phyloP scores from a whole-genome alignment of 2,113 vertebrate species.

The Rattus rattus region DNA sequence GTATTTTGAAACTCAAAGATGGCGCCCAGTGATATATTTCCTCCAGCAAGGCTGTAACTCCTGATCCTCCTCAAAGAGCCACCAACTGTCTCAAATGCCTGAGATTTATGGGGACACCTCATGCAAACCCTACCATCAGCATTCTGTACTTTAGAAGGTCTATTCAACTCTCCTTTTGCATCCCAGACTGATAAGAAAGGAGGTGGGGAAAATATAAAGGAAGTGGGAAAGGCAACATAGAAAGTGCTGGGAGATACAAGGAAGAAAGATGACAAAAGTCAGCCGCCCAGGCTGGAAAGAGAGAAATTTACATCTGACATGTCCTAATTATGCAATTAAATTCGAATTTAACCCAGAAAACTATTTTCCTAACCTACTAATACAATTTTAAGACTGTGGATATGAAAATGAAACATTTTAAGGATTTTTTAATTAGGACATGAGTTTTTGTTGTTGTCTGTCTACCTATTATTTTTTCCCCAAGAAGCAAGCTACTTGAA shows the following conservation, averaged over 20 bases:
- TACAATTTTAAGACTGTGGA: slow-evolving; percentile 25
- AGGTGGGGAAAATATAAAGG: background rate
- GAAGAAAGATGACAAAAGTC: background rate
- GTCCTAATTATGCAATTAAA: slow-evolving; percentile 58
- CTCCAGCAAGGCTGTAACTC: background rate
- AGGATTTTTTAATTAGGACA: slow-evolving; percentile 59
- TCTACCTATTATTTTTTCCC: slow-evolving; percentile 76
- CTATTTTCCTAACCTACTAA: slow-evolving; percentile 62
- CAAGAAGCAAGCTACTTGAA: slow-evolving; percentile 62
- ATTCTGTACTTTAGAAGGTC: background rate
- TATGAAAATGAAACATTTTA: slow-evolving; percentile 44
- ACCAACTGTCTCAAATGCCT: background rate
- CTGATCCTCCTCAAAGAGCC: background rate
- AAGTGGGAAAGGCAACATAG: background rate
- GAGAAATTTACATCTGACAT: background rate
- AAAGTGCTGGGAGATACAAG: background rate
- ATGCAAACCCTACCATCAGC: background rate
- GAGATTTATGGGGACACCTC: background rate
- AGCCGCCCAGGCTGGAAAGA: background rate
- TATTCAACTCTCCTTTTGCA: background rate
- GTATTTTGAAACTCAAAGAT: background rate
- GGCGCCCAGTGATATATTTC: background rate
- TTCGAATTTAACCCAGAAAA: slow-evolving; percentile 66
- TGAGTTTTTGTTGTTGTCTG: slow-evolving; percentile 36
- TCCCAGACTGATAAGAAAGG: background rate